These are phyloP conservation scores for Dyspetes luteomarginatus DNA, from an alignment of 2,888 invertebrate genomes.

Conservation along the genomic window DNA sequence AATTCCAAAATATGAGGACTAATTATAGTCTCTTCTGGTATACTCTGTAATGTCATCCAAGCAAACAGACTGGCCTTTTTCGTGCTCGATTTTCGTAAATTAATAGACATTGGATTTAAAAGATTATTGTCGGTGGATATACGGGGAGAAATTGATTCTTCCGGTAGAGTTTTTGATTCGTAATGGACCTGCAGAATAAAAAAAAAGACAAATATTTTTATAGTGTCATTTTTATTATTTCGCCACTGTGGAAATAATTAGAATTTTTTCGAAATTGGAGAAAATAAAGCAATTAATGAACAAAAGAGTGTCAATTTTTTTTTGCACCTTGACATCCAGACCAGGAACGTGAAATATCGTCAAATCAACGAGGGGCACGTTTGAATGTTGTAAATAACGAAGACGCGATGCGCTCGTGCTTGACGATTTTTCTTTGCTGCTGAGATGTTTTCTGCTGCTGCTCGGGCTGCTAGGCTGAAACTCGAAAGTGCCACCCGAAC, in stretches of 20 bases:
- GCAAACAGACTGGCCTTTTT: slow-evolving; percentile 96
- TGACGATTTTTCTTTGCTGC: slow-evolving; percentile 81
- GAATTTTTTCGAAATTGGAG: slow-evolving; percentile 12
- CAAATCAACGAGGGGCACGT: slow-evolving; percentile 88
- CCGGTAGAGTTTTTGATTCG: slow-evolving; percentile 90
- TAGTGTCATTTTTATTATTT: no score
- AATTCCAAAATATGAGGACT: slow-evolving; percentile 98
- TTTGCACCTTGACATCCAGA: slow-evolving; percentile 91
- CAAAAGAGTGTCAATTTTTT: not conserved
- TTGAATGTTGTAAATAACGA: slow-evolving; percentile 81
- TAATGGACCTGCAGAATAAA: slow-evolving; percentile 87
- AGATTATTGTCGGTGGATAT: slow-evolving; percentile 79
- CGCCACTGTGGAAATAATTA: no score
- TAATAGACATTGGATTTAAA: slow-evolving; percentile 76
- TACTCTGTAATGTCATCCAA: slow-evolving; percentile 98
- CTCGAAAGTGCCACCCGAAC: slow-evolving; percentile 87
- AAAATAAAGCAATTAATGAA: not conserved
- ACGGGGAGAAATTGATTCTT: slow-evolving; percentile 85
- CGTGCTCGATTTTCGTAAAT: slow-evolving; percentile 86
- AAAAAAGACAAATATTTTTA: slow-evolving; percentile 20
- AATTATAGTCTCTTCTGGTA: slow-evolving; percentile 98
- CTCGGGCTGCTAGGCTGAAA: slow-evolving; percentile 85
- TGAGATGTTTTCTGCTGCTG: slow-evolving; percentile 83
- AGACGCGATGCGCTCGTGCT: slow-evolving; percentile 81
- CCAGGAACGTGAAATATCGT: slow-evolving; percentile 97